Base-by-base conservation (phyloP, 2,888 invertebrate genomes). In the Drosophila lutescens region DNA sequence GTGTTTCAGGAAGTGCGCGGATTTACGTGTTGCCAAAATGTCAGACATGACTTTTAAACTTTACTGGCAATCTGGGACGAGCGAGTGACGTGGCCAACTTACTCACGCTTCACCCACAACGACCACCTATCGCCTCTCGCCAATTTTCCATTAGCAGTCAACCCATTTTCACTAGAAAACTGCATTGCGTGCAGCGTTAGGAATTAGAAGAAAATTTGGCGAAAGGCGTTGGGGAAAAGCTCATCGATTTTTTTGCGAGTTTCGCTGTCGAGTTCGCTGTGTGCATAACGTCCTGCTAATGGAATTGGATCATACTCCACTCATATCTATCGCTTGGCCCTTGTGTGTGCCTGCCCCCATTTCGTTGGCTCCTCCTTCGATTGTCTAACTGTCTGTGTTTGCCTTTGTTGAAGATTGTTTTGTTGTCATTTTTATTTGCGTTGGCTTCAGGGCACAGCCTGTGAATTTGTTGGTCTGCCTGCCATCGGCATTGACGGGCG, bases 181-280 rank as follows among this genome's bases (percentile, higher is more conserved):
- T 85, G 82, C 74, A 85, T 85, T 70, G 83, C 81, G 81, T 81
- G 81, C 30, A 30, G 30, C 65, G 60, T 62, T 74, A 34, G 82
- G 75, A 68, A 71, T 75, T 77, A 57, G 40, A 73, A 73, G 57
- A 12, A 46, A 83, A 68, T 80, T 75, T 54, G 65, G 49, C 50
- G 57, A 57, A 40, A 32, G 32, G 38, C 46, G 60, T 13, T 67
- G 57, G 57, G 34, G 6, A 32, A 34, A 8, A 20, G 12, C 40
- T 20, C 68, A 81, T 81, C 74, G 80, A 81, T 81, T 85, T 85
- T 82, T 77, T 53, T 49, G 5, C 5, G 26, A 6, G 5, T 26
- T 34, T 34, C 34, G 12, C 34, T 34, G 32, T 26, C 68, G 49
- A 32, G 30, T 46, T 41, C 23, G 38, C 55, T 67, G 55, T 66